A percentile compares a stretch with the other conserved stretches of the same genome.
phyloP scores from a whole-genome alignment of 2,797 vertebrate species.

The Alfaro cultratus region DNA sequence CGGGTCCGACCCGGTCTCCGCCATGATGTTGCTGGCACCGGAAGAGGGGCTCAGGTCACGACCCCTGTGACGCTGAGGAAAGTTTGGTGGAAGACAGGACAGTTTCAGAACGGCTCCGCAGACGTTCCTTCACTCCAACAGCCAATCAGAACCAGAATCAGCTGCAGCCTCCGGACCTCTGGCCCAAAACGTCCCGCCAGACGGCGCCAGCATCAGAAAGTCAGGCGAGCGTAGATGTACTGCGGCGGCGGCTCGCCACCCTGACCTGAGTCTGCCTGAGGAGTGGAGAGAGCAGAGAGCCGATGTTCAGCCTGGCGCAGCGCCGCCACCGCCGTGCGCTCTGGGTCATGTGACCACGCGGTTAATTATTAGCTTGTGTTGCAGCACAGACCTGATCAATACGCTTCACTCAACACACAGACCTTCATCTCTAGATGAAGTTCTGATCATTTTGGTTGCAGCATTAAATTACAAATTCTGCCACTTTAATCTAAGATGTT shows the following conservation, averaged over 20 bases:
- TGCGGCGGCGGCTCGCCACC: conserved; percentile 29
- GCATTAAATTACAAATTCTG: background rate
- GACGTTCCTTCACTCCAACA: background rate
- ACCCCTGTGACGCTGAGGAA: background rate
- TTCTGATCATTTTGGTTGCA: background rate
- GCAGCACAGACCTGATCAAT: conserved; percentile 27
- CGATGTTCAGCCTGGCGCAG: conserved; percentile 43
- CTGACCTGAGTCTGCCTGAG: conserved; percentile 54
- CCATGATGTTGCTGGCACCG: background rate
- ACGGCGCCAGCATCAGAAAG: background rate
- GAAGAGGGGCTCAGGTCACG: background rate
- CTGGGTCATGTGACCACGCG: conserved; percentile 33
- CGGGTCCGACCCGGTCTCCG: background rate
- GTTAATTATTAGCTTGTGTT: conserved; percentile 14
- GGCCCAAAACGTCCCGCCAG: background rate
- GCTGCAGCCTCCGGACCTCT: background rate
- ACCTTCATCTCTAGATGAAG: background rate
- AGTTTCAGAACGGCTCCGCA: background rate
- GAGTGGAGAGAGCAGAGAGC: conserved; percentile 74
- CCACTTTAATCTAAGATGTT: background rate
- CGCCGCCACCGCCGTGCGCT: too few species aligned
- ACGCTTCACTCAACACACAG: background rate
- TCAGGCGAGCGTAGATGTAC: conserved; percentile 38
- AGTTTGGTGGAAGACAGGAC: background rate
- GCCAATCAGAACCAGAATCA: background rate